Evolutionary conservation across 2,113 vertebrate species (phyloP).

Genomic region (Nothobranchius kuhntae): DNA sequence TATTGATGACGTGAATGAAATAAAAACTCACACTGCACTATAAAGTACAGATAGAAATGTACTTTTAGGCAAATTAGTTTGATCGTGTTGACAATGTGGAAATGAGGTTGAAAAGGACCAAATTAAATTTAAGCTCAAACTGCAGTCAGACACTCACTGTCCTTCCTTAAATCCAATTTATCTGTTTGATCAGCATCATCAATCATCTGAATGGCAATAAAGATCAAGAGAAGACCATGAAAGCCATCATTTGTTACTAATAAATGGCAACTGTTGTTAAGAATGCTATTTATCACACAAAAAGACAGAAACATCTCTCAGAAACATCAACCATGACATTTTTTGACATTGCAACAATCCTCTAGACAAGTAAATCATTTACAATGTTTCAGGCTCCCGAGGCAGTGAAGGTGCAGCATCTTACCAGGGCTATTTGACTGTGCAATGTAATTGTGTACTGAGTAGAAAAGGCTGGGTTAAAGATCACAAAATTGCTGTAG

Average conservation of each 20-base stretch:
- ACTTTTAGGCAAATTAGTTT: neutral
- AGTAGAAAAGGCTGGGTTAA: slow-evolving; percentile 8
- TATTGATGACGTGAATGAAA: slow-evolving; percentile 8
- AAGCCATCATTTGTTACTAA: slow-evolving; percentile 8
- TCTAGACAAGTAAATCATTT: slow-evolving; percentile 14
- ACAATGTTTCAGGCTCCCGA: neutral
- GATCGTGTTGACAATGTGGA: neutral
- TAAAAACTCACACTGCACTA: neutral
- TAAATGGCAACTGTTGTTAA: slow-evolving; percentile 16
- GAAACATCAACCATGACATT: slow-evolving; percentile 10
- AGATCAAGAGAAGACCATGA: neutral
- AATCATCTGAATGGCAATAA: slow-evolving; percentile 9
- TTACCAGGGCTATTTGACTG: slow-evolving; percentile 18
- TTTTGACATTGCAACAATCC: slow-evolving; percentile 4
- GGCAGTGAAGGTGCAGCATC: slow-evolving; percentile 6
- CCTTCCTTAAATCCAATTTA: slow-evolving; percentile 1
- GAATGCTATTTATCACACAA: slow-evolving; percentile 6
- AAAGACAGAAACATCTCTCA: slow-evolving; percentile 12
- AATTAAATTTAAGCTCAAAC: slow-evolving; percentile 9
- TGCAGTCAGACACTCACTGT: neutral
- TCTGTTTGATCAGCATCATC: slow-evolving; percentile 10
- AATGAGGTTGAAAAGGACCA: slow-evolving; percentile 7
- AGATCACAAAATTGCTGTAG: slow-evolving; percentile 34
- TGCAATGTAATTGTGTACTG: slow-evolving; percentile 39
- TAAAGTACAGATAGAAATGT: neutral